phyloP scores from a whole-genome alignment of 1,140 invertebrate species.

The Orchesella cincta region DNA sequence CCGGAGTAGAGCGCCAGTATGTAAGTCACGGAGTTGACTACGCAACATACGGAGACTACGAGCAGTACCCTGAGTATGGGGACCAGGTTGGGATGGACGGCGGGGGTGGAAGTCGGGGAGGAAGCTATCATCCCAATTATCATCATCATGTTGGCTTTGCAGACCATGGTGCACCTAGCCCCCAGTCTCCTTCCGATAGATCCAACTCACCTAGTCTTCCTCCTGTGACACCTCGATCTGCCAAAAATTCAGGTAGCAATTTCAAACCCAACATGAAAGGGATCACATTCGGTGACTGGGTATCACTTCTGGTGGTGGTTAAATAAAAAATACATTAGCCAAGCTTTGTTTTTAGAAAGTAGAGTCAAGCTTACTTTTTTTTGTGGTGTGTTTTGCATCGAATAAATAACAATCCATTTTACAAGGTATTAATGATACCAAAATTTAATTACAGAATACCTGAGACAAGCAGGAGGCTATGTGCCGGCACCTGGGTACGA shows the following conservation, averaged over 20 bases:
- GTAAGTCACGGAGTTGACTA: conserved; percentile 57
- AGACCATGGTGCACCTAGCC: conserved; percentile 57
- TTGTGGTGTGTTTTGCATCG: conserved; percentile 13
- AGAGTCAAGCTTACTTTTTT: conserved; percentile 11
- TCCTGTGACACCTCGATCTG: conserved; percentile 9
- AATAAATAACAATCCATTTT: conserved; percentile 18
- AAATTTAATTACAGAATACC: conserved; percentile 58
- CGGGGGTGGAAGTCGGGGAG: conserved; percentile 51
- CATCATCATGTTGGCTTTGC: conserved; percentile 53
- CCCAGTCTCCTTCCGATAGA: conserved; percentile 63
- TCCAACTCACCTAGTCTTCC: conserved; percentile 60
- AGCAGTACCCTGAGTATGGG: conserved; percentile 61
- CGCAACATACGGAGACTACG: conserved; percentile 66
- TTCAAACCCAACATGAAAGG: no score
- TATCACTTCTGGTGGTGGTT: conserved; percentile 27
- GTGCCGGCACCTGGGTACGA: conserved; percentile 66
- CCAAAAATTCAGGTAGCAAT: conserved; percentile 26
- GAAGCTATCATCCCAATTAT: conserved; percentile 52
- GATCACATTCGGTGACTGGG: conserved; percentile 39
- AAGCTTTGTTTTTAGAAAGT: no score
- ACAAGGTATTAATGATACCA: neutral
- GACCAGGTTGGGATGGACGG: conserved; percentile 50
- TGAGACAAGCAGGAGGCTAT: conserved; percentile 60
- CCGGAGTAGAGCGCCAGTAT: neutral
- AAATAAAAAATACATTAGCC: no score